Evolutionary conservation across 35 echinoderm and acorn worm genomes (phyloP), one percentile per base, ranked within the genome.

Genomic region (Heliocidaris erythrogramma): DNA sequence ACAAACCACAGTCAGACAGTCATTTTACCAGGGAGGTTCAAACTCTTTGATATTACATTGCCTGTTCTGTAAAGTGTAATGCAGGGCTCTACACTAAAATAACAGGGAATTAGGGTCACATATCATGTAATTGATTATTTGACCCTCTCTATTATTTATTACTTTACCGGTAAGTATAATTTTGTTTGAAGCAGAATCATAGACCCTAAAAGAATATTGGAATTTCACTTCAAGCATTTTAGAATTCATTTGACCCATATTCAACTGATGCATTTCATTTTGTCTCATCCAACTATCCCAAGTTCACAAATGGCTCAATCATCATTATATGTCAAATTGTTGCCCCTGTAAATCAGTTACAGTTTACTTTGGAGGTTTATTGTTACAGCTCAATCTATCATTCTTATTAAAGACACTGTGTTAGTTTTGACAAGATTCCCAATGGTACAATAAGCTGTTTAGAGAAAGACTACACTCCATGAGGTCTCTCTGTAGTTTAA

Each of bases 331-430:
- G 87, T 89, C 87, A 89, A 48, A 32, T 2, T 89, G 29, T 89
- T 89, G 87, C 87, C 87, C 31, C 29, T 17, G 87, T 42, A 48
- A 89, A 47, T 89, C 87, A 3, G 47, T 89, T 89, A 48, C 87
- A 89, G 87, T 89, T 32, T 89, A 48, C 18, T 47, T 48, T 89
- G 31, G 87, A 48, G 87, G 31, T 89, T 89, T 89, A 89, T 89
- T 89, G 87, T 89, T 89, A 89, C 87, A 89, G 14, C 87, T 47
- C 87, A 89, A 48, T 89, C 87, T 47, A 89, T 89, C 87, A 89
- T 48, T 89, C 87, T 48, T 47, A 47, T 89, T 47, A 17, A 48
- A 48, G 87, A 89, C 31, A 47, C 21, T 7, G 65, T 0, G 47
- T 18, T 6, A 30, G 85, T 14, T 86, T 29, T 18, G 30, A 89